These are phyloP conservation scores for Agriotes lineatus DNA, from an alignment of 2,888 invertebrate genomes.

Conservation along the genomic window DNA sequence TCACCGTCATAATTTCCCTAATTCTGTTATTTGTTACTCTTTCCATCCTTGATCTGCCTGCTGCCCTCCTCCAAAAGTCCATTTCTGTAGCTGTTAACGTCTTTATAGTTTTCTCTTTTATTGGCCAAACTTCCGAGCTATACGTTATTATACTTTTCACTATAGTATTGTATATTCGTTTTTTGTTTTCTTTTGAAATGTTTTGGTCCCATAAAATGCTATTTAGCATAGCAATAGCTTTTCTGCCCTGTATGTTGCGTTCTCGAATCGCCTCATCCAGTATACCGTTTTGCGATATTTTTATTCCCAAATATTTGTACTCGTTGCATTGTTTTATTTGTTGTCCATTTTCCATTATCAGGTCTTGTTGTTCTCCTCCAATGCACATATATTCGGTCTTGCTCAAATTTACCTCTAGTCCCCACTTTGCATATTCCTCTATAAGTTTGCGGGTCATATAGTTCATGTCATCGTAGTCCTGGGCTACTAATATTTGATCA, in stretches of 20 bases:
- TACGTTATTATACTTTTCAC: constrained; percentile 41
- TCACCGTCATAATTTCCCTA: constrained; percentile 41
- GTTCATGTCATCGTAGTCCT: too few relatives aligned
- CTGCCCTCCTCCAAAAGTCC: too few relatives aligned
- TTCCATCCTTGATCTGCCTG: constrained; percentile 39
- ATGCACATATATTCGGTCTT: constrained; percentile 1
- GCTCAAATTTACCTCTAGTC: background rate
- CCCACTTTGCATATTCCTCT: background rate
- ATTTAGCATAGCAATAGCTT: too few relatives aligned
- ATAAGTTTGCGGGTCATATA: background rate
- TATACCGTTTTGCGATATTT: too few relatives aligned
- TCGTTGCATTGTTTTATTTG: background rate
- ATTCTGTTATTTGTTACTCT: constrained; percentile 38
- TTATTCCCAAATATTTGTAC: too few relatives aligned
- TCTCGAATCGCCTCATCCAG: constrained; percentile 37
- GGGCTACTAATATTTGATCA: background rate
- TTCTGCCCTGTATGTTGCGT: too few relatives aligned
- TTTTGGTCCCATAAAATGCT: constrained; percentile 42
- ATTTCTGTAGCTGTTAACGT: too few relatives aligned
- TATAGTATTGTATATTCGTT: constrained; percentile 31
- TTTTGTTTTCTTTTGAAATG: constrained; percentile 41
- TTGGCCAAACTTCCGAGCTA: constrained; percentile 42
- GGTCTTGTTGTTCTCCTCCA: background rate
- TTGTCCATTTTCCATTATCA: background rate
- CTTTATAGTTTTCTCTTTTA: constrained; percentile 35